Evolutionary conservation across 1,140 invertebrate species (phyloP).

Genomic region (Psilanteris sp.): DNA sequence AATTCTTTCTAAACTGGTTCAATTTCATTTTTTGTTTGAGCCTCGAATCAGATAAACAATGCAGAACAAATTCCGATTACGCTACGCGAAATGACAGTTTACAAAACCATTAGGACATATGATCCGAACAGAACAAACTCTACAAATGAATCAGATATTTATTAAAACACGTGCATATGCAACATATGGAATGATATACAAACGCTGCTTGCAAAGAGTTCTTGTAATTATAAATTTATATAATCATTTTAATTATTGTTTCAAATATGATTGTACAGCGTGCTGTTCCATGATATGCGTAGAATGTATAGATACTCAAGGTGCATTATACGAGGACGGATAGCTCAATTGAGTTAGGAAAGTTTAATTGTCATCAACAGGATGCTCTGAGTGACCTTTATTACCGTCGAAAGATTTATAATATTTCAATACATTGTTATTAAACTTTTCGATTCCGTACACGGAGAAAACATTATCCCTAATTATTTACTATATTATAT

Average conservation of each 20-base stretch:
- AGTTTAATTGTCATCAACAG: constrained; percentile 35
- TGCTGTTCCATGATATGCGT: constrained; percentile 1
- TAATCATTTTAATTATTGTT: constrained; percentile 39
- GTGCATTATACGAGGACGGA: constrained; percentile 18
- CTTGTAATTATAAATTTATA: constrained; percentile 18
- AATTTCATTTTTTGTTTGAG: no score
- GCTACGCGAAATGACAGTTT: constrained; percentile 4
- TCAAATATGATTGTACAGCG: constrained; percentile 20
- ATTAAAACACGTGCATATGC: constrained; percentile 8
- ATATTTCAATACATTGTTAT: no score
- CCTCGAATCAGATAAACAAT: no score
- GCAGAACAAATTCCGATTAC: constrained; percentile 2
- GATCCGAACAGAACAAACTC: no score
- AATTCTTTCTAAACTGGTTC: no score
- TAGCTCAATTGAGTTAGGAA: constrained; percentile 29
- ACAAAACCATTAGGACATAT: neutral
- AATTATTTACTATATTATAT: no score
- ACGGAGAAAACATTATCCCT: no score
- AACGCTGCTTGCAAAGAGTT: neutral
- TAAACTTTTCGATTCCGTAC: no score
- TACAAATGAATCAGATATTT: constrained; percentile 22
- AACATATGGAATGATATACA: constrained; percentile 3
- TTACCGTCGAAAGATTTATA: no score
- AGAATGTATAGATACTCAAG: neutral
- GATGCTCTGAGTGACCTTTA: constrained; percentile 12